Evolutionary conservation across 2,113 vertebrate genomes (phyloP).

Genomic region (Gobiocypris rarus): DNA sequence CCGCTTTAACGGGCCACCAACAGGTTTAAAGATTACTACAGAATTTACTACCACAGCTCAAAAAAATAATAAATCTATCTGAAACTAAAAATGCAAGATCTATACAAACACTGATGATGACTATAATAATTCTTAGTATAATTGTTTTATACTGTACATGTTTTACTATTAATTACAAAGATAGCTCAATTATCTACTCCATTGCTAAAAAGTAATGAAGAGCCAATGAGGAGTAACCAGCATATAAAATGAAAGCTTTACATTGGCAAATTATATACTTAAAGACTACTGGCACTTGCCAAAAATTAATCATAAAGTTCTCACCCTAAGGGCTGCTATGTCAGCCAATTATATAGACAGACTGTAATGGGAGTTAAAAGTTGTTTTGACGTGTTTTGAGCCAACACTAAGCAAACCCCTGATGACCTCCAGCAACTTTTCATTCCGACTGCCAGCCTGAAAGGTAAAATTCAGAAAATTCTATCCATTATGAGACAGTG

Average conservation of each 20-base stretch:
- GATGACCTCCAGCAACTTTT: constrained; percentile 55
- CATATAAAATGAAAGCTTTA: constrained; percentile 5
- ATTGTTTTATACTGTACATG: too few species aligned
- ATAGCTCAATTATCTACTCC: background rate
- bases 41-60: background rate
- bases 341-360: constrained; percentile 14
- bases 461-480: constrained; percentile 49
- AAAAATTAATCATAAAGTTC: constrained; percentile 37
- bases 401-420: constrained; percentile 23
- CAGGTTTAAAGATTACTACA: background rate
- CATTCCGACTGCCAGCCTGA: constrained; percentile 47
- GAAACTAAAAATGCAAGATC: too few species aligned
- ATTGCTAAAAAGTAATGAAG: background rate
- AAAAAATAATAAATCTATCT: background rate
- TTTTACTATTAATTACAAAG: background rate
- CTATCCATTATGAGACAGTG: constrained; percentile 46
- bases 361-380: constrained; percentile 33
- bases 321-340: constrained; percentile 13
- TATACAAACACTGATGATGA: too few species aligned
- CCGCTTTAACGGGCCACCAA: background rate
- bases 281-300: constrained; percentile 25
- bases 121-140: too few species aligned
- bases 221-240: constrained; percentile 1
- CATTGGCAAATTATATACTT: constrained; percentile 27
- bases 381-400: constrained; percentile 30